A percentile compares a stretch with the other conserved stretches of the same genome.
Evolutionary conservation across 30 jellyfish, hydroid and myxozoan species (phyloP).

Genomic region (Aurelia aurita): DNA sequence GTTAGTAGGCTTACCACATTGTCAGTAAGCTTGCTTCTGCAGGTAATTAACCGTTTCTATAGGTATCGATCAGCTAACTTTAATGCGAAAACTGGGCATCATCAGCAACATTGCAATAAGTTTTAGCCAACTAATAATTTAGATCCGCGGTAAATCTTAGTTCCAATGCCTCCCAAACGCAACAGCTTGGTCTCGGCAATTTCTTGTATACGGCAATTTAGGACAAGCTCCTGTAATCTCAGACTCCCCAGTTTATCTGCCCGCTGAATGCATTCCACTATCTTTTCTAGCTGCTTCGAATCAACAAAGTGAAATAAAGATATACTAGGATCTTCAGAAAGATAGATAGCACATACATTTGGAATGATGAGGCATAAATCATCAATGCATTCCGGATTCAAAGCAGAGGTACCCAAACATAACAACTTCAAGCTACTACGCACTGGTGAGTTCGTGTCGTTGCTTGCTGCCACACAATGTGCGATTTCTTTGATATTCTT

Average conservation of each 20-base stretch:
- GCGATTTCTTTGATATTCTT: background rate
- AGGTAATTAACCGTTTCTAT: no score
- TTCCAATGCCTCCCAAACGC: no score
- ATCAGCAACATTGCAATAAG: no score
- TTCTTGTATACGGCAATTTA: background rate
- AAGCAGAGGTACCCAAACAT: constrained; percentile 7
- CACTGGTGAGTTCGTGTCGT: background rate
- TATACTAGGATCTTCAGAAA: constrained; percentile 10
- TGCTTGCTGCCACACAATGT: background rate
- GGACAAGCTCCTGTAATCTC: background rate
- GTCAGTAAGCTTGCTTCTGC: no score
- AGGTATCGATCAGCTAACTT: no score
- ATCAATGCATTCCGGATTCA: background rate
- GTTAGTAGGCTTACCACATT: no score
- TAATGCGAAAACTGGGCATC: no score
- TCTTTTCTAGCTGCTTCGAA: background rate
- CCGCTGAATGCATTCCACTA: background rate
- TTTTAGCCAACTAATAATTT: no score
- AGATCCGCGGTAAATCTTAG: no score
- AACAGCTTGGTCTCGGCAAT: no score
- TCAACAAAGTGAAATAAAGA: background rate
- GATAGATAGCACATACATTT: background rate
- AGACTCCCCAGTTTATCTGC: background rate
- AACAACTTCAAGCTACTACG: constrained; percentile 7
- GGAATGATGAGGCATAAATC: constrained; percentile 33